Evolutionary conservation across 2,888 invertebrate genomes (phyloP).

Genomic region (Anodontia alba): DNA sequence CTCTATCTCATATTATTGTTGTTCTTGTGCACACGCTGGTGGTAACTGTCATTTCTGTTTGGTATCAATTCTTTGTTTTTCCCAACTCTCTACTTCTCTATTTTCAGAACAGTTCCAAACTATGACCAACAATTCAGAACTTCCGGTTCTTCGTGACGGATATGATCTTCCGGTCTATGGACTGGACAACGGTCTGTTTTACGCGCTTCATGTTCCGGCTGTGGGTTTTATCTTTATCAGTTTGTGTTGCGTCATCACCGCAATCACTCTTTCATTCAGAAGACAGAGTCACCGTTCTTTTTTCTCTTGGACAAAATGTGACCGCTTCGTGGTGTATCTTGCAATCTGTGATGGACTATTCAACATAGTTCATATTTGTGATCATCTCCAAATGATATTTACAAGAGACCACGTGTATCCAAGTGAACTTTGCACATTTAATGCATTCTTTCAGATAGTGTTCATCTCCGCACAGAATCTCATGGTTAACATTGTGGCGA

Average conservation of each 20-base stretch:
- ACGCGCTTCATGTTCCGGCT: not conserved
- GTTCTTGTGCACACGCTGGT: no score
- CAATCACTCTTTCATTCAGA: not conserved
- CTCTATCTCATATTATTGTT: no score
- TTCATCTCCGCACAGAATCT: not conserved
- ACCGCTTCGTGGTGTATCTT: conserved; percentile 4
- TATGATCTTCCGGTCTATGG: conserved; percentile 2
- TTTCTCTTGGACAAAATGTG: conserved; percentile 7
- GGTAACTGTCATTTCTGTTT: no score
- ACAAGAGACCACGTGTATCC: not conserved
- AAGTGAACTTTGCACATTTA: not conserved
- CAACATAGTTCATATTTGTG: not conserved
- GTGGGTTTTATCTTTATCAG: not conserved
- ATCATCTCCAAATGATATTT: not conserved
- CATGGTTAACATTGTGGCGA: not conserved
- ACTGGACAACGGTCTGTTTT: conserved; percentile 1
- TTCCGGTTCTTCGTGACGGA: not conserved
- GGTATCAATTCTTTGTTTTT: no score
- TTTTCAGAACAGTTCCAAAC: not conserved
- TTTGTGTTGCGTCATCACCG: not conserved
- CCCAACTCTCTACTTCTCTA: no score
- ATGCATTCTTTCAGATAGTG: not conserved
- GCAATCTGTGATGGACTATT: not conserved
- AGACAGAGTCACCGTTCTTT: not conserved
- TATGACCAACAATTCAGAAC: not conserved